Evolutionary conservation across 2,113 vertebrate genomes (phyloP).

Genomic region (Crotalus horridus): DNA sequence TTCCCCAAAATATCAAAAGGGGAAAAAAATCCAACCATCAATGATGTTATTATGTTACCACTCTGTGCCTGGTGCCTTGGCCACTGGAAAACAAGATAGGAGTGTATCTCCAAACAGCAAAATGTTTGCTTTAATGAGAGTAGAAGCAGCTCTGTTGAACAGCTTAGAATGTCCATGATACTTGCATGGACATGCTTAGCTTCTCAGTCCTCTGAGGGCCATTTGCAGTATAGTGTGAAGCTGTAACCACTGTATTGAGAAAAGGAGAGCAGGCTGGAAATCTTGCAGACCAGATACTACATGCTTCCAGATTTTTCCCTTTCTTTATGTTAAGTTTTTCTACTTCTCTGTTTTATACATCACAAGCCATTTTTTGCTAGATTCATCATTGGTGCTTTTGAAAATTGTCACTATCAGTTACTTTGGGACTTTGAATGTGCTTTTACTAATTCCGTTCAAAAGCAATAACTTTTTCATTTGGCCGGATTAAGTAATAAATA

Average conservation of each 20-base stretch:
- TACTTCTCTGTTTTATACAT: slow-evolving; percentile 56
- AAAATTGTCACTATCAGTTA: slow-evolving; percentile 66
- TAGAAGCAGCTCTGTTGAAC: not conserved
- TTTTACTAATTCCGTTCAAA: slow-evolving; percentile 67
- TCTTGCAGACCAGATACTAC: slow-evolving; percentile 30
- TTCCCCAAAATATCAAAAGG: not conserved
- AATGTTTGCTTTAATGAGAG: not conserved
- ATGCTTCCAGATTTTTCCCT: slow-evolving; percentile 35
- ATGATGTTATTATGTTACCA: not conserved
- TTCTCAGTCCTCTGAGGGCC: not conserved
- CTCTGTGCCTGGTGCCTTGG: not conserved
- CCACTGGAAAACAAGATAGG: not conserved
- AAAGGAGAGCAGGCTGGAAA: slow-evolving; percentile 6
- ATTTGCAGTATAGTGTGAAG: not conserved
- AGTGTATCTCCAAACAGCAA: not conserved
- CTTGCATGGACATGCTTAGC: not conserved
- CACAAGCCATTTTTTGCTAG: slow-evolving; percentile 25
- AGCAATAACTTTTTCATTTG: slow-evolving; percentile 63
- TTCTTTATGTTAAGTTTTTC: slow-evolving; percentile 30
- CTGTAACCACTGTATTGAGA: not conserved
- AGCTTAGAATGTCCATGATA: not conserved
- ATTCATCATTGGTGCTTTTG: slow-evolving; percentile 63
- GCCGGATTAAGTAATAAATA: slow-evolving; percentile 66
- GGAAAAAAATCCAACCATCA: not conserved
- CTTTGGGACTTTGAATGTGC: slow-evolving; percentile 60